Conservation (phyloP, 2,113 vertebrate genomes). For the Ardeotis arabs region DNA sequence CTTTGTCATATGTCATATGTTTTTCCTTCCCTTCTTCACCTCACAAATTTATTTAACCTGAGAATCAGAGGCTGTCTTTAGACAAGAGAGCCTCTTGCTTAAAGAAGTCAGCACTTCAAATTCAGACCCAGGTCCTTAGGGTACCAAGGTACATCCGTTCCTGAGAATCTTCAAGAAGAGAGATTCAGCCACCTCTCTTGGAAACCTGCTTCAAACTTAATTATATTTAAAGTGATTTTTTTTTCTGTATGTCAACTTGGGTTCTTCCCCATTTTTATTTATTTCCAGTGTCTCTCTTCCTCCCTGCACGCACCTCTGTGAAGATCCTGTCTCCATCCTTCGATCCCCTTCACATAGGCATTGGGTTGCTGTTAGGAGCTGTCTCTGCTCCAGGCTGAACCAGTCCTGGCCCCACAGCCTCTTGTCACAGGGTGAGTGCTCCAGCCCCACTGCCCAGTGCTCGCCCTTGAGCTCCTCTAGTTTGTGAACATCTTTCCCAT, state of each 20-base stretch:
- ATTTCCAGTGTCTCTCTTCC: neutral
- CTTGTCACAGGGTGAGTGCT: neutral
- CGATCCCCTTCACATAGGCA: accelerated
- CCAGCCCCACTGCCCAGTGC: neutral
- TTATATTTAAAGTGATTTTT: neutral
- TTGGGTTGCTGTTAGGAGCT: neutral
- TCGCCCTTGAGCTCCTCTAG: accelerated
- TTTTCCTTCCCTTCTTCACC: neutral
- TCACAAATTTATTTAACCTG: neutral
- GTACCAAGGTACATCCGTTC: neutral
- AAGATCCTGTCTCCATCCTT: neutral
- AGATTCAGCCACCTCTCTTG: neutral
- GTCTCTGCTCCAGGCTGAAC: neutral
- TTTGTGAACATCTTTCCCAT: neutral
- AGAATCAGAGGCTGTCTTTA: neutral
- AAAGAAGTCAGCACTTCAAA: neutral
- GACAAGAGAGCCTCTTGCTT: neutral
- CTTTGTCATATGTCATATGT: neutral
- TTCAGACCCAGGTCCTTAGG: neutral
- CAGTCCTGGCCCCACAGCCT: neutral
- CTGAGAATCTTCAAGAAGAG: neutral
- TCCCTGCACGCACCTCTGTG: neutral
- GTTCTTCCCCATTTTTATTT: neutral
- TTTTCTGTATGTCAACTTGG: neutral
- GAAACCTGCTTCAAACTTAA: neutral